Conservation (phyloP, 1,140 invertebrate genomes). For the Manduca sexta region DNA sequence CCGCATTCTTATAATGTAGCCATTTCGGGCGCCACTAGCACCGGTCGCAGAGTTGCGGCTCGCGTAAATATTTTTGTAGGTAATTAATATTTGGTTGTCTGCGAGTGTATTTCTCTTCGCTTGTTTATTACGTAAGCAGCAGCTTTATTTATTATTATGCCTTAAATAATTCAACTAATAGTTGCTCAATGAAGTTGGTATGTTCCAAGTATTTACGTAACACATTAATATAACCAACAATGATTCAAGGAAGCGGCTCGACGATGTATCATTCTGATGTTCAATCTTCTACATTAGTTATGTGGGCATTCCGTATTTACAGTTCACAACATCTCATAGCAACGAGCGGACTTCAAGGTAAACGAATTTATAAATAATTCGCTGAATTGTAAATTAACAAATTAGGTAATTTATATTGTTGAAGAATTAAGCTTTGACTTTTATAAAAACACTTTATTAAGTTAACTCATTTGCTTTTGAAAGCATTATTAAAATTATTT, state of each 20-base stretch:
- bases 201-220: no score
- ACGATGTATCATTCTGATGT: neutral
- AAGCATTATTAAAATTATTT: no score
- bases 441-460: no score
- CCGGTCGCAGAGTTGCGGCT: conserved; percentile 40
- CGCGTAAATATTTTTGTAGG: conserved; percentile 66
- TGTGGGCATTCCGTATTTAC: conserved; percentile 32
- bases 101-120: conserved; percentile 38
- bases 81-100: conserved; percentile 61
- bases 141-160: no score
- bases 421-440: conserved; percentile 6
- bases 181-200: no score
- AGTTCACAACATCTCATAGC: conserved; percentile 50
- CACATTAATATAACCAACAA: no score
- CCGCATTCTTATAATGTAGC: conserved; percentile 67
- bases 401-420: conserved; percentile 25
- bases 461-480: no score
- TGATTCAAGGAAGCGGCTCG: neutral
- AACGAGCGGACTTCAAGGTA: conserved; percentile 52
- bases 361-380: conserved; percentile 47
- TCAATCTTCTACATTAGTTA: neutral
- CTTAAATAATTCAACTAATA: no score
- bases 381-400: conserved; percentile 44
- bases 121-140: conserved; percentile 23
- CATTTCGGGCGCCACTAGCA: conserved; percentile 50